Base-by-base conservation (phyloP, 2,797 vertebrate genomes). In the Adrianichthys oophorus region DNA sequence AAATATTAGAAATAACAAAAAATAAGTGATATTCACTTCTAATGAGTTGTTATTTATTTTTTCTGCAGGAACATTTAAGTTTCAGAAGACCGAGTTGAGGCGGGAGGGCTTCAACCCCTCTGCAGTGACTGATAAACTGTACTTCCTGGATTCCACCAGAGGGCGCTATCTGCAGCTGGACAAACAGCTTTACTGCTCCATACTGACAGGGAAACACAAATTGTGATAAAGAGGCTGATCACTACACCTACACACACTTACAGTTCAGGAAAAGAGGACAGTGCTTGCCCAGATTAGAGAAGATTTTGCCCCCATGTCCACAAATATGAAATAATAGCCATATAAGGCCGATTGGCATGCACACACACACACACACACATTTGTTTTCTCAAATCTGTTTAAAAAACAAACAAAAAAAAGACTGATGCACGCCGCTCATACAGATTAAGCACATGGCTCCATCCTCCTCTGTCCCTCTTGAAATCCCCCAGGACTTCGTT, bases 1-100 rank as follows among this genome's bases (percentile, higher is more conserved):
- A 7, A 32, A 29, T 5, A 26, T 26, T 26, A 26, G 5, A 26
- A 26, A 26, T 26, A 19, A 3, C 23, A 15, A n/a, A 51, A 13
- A n/a, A 4, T 15, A 10, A n/a, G 29, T 48, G 1, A 5, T 17
- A 17, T 15, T 4, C 49, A 29, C 29, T 17, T 15, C 42, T 7
- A 50, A 15, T 2, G 8, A 46, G 4, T 19, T 43, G 14, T 49
- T 29, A 55, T 49, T 48, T 0, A 42, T 3, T 46, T 5, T 66
- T 6, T 61, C 53, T 50, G 16, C 84, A 99, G 98, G 95, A 72
- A 99, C 98, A 15, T 98, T 94, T 78, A 99, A 98, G 84, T 96
- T 98, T 86, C 97, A 97, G 91, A 99, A 99, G 91, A 90, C 83
- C 3, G 95, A 98, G 0, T 79, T 99, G 85, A 92, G 95, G 17